A percentile compares a stretch with the other conserved stretches of the same genome.
phyloP scores from a whole-genome alignment of 2,797 vertebrate genomes.

The Malurus splendens region DNA sequence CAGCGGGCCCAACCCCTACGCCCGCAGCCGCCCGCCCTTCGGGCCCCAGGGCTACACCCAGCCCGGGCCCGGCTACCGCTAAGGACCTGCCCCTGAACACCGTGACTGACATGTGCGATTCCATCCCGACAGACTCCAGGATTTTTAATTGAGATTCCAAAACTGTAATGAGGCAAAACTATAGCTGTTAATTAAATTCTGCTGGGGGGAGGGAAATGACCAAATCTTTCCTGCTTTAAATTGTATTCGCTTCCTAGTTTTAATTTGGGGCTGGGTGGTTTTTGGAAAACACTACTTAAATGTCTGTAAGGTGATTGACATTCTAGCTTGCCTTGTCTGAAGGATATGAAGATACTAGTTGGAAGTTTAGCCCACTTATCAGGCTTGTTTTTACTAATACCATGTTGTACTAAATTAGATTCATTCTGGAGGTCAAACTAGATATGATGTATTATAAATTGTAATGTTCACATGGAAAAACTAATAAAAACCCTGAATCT shows the following conservation, averaged over 20 bases:
- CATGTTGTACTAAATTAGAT: conserved; percentile 75
- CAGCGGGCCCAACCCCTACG: conserved; percentile 88
- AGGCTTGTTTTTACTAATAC: conserved; percentile 74
- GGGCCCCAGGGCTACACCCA: conserved; percentile 88
- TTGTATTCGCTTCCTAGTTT: conserved; percentile 72
- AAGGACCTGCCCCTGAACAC: conserved; percentile 1
- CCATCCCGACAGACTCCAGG: conserved; percentile 62
- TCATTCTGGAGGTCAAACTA: conserved; percentile 77
- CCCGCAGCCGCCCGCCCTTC: conserved; percentile 89
- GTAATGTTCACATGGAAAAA: conserved; percentile 84
- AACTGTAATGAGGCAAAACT: conserved; percentile 53
- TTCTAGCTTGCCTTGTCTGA: conserved; percentile 66
- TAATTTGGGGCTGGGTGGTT: conserved; percentile 26
- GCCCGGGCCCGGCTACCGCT: conserved; percentile 91
- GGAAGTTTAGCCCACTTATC: conserved; percentile 55
- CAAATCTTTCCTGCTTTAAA: conserved; percentile 72
- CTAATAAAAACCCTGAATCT: conserved; percentile 87
- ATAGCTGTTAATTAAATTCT: conserved; percentile 63
- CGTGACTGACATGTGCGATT: background rate
- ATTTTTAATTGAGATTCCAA: conserved; percentile 62
- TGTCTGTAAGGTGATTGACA: conserved; percentile 68
- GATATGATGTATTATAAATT: conserved; percentile 85
- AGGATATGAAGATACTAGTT: conserved; percentile 63
- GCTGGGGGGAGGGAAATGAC: conserved; percentile 44
- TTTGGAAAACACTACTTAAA: conserved; percentile 66